Evolutionary conservation across 2,888 invertebrate species (phyloP).

Genomic region (Sesia bembeciformis): DNA sequence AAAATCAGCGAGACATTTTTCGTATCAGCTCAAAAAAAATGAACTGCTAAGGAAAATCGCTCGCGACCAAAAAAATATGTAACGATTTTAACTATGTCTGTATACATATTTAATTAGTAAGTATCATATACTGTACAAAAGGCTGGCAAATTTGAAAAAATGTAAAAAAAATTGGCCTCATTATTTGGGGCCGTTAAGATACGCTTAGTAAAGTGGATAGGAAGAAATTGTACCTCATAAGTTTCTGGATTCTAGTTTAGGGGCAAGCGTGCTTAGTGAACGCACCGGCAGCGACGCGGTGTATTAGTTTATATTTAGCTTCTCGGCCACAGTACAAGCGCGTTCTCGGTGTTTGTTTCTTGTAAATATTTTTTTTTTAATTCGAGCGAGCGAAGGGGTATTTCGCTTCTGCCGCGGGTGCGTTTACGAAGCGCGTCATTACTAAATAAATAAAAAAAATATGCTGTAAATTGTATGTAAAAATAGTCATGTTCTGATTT

Average conservation of each 20-base stretch:
- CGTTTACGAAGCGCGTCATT: constrained; percentile 28
- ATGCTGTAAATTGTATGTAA: constrained; percentile 69
- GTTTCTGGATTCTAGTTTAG: constrained; percentile 53
- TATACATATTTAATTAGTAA: constrained; percentile 65
- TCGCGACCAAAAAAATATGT: constrained; percentile 39
- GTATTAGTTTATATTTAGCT: not conserved
- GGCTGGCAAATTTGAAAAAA: constrained; percentile 63
- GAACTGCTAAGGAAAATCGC: constrained; percentile 19
- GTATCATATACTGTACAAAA: constrained; percentile 71
- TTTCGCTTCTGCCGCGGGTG: constrained; percentile 22
- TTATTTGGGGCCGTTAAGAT: constrained; percentile 60
- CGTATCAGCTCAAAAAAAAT: constrained; percentile 27
- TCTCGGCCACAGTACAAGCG: constrained; percentile 23
- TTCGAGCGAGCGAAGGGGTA: constrained; percentile 12
- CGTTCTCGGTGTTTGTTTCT: constrained; percentile 24
- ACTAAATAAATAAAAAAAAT: constrained; percentile 27
- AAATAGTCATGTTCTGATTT: constrained; percentile 69
- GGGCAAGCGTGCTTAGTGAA: constrained; percentile 26
- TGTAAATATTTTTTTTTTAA: constrained; percentile 53
- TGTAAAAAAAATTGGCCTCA: constrained; percentile 61
- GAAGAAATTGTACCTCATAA: constrained; percentile 55
- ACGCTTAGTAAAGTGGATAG: constrained; percentile 71
- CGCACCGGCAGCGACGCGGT: constrained; percentile 10
- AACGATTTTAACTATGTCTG: constrained; percentile 67
- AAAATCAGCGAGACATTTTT: constrained; percentile 37